A percentile compares a stretch with the other conserved stretches of the same genome.
Conservation (phyloP, 1,140 invertebrate species). For the Callitettix versicolor region DNA sequence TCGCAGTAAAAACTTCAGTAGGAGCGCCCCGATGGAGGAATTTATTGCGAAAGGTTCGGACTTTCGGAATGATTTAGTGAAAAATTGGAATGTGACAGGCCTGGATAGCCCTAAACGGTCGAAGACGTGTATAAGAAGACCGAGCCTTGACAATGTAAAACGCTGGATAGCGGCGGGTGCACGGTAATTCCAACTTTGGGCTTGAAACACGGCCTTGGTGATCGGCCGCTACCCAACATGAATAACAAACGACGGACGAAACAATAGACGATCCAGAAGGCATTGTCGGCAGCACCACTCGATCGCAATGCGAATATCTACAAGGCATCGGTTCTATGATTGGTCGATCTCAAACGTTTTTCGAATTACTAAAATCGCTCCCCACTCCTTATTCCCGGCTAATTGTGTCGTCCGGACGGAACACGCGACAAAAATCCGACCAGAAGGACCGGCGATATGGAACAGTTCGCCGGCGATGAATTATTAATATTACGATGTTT, state of each 20-base stretch:
- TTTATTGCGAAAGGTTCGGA: not conserved
- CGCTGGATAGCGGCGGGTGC: not conserved
- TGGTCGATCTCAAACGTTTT: not conserved
- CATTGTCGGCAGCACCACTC: slow-evolving; percentile 2
- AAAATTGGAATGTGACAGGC: slow-evolving; percentile 11
- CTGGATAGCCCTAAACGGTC: slow-evolving; percentile 7
- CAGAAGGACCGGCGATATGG: too few species aligned
- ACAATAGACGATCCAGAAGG: not conserved
- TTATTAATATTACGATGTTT: too few species aligned
- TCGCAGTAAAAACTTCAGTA: too few species aligned
- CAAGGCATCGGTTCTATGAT: not conserved
- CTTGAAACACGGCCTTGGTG: slow-evolving; percentile 5
- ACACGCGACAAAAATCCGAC: too few species aligned
- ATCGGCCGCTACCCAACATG: not conserved
- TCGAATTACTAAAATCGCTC: not conserved
- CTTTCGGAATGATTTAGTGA: slow-evolving; percentile 11
- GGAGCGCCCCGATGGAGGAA: too few species aligned
- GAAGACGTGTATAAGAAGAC: not conserved
- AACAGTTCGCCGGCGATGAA: too few species aligned
- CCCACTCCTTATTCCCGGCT: not conserved
- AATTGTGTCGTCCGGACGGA: slow-evolving; percentile 5
- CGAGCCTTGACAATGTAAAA: too few species aligned
- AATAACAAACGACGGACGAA: slow-evolving; percentile 4
- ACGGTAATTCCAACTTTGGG: slow-evolving; percentile 9
- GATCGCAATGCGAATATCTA: too few species aligned